A percentile compares a stretch with the other conserved stretches of the same genome.
Evolutionary conservation across 2,888 invertebrate genomes (phyloP).

Genomic region (Pilophorus perplexus): DNA sequence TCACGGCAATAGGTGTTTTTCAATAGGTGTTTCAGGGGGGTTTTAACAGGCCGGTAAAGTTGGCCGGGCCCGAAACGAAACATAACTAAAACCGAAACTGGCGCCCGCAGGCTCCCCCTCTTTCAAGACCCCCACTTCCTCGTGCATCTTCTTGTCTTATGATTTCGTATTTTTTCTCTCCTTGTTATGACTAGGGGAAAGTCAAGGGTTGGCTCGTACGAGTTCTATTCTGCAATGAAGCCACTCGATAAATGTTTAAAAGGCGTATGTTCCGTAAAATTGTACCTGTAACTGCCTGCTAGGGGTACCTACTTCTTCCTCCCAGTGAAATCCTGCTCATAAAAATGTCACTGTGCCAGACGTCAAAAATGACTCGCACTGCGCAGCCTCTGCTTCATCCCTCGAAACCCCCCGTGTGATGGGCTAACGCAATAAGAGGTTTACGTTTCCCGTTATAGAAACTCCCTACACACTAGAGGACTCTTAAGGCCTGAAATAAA

Average conservation of each 20-base stretch:
- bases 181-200: too few species aligned
- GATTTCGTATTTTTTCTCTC: not conserved
- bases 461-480: conserved; percentile 2
- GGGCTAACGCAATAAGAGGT: not conserved
- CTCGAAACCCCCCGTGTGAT: not conserved
- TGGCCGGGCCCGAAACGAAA: conserved; percentile 7
- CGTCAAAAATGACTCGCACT: too few species aligned
- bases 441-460: conserved; percentile 12
- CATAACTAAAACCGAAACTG: conserved; percentile 8
- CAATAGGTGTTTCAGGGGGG: not conserved
- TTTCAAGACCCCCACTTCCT: not conserved
- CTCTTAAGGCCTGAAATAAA: conserved; percentile 26
- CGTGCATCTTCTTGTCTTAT: not conserved
- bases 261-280: too few species aligned
- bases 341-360: too few species aligned
- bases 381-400: not conserved
- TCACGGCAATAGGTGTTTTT: conserved; percentile 10
- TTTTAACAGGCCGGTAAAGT: not conserved
- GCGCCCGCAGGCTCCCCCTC: not conserved
- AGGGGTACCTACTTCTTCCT: too few species aligned
- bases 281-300: not conserved
- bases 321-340: too few species aligned
- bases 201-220: too few species aligned
- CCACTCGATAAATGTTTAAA: too few species aligned
- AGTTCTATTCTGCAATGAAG: too few species aligned